phyloP scores from a whole-genome alignment of 37 sponge, comb jelly and placozoan genomes.

The Chondrosia reniformis region DNA sequence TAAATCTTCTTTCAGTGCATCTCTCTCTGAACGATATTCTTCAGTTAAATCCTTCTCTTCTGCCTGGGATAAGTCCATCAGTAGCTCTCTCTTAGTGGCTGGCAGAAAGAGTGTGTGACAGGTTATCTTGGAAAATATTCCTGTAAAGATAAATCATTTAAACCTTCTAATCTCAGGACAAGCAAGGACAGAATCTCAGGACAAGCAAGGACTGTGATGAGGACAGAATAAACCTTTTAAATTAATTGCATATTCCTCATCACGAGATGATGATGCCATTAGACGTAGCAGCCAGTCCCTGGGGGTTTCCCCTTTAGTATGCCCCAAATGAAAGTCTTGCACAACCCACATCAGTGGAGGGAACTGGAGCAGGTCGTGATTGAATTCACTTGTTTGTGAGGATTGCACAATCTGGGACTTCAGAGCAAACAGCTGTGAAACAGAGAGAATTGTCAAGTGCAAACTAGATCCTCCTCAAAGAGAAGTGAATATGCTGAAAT shows the following conservation, averaged over 20 bases:
- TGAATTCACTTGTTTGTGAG: constrained; percentile 76
- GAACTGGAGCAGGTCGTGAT: constrained; percentile 84
- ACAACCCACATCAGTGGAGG: constrained; percentile 92
- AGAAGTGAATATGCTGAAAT: background rate
- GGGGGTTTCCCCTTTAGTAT: constrained; percentile 61
- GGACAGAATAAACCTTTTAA: too few species aligned
- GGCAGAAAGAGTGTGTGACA: constrained; percentile 91
- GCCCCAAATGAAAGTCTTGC: constrained; percentile 83
- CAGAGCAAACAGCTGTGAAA: constrained; percentile 91
- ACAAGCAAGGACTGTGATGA: background rate
- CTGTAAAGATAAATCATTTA: too few species aligned
- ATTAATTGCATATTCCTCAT: constrained; percentile 78
- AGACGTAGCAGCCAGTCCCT: constrained; percentile 77
- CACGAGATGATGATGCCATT: constrained; percentile 69
- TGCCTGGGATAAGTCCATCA: constrained; percentile 78
- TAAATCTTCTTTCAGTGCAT: constrained; percentile 42
- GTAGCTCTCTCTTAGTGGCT: constrained; percentile 58
- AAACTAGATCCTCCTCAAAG: too few species aligned
- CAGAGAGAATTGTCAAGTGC: too few species aligned
- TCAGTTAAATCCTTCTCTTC: constrained; percentile 73
- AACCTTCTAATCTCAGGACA: too few species aligned
- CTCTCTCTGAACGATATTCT: constrained; percentile 83
- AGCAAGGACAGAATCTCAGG: too few species aligned
- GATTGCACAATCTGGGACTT: constrained; percentile 76
- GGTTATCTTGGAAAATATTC: constrained; percentile 75